phyloP scores from a whole-genome alignment of 2,113 vertebrate species.

The Trematomus loennbergii region DNA sequence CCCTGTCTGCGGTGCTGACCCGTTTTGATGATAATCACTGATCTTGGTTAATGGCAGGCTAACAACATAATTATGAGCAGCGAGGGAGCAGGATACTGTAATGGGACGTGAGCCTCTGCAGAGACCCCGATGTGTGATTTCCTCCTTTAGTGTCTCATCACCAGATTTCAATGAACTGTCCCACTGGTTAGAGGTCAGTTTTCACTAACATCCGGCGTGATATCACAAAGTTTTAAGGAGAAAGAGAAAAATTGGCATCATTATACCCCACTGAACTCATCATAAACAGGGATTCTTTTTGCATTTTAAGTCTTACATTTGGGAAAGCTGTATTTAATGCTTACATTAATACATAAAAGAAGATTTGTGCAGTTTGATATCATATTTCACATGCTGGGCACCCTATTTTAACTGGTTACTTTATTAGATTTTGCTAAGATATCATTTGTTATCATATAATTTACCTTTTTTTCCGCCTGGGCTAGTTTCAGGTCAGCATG shows the following conservation, averaged over 20 bases:
- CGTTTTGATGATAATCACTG: slow-evolving; percentile 29
- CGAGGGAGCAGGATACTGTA: slow-evolving; percentile 34
- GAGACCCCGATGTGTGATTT: slow-evolving; percentile 14
- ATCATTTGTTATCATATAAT: neutral
- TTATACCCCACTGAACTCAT: neutral
- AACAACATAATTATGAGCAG: slow-evolving; percentile 60
- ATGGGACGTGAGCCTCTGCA: slow-evolving; percentile 26
- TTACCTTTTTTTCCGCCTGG: neutral
- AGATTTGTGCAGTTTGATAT: neutral
- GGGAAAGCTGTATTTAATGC: neutral
- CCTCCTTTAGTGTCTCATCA: slow-evolving; percentile 23
- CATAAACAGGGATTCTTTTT: neutral
- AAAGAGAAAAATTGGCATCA: too few species aligned
- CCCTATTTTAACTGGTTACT: neutral
- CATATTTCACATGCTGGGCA: neutral
- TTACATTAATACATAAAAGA: slow-evolving; percentile 13
- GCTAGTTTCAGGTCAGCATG: slow-evolving; percentile 26
- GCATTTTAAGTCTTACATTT: neutral
- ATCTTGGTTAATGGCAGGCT: slow-evolving; percentile 47
- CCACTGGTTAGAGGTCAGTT: slow-evolving; percentile 11
- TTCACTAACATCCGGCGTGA: neutral
- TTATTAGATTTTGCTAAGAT: neutral
- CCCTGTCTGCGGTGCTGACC: slow-evolving; percentile 26
- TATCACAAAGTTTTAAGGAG: too few species aligned
- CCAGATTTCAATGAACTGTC: slow-evolving; percentile 23